These are phyloP conservation scores for Apoda limacodes DNA, from an alignment of 2,888 invertebrate genomes.

Conservation along the genomic window DNA sequence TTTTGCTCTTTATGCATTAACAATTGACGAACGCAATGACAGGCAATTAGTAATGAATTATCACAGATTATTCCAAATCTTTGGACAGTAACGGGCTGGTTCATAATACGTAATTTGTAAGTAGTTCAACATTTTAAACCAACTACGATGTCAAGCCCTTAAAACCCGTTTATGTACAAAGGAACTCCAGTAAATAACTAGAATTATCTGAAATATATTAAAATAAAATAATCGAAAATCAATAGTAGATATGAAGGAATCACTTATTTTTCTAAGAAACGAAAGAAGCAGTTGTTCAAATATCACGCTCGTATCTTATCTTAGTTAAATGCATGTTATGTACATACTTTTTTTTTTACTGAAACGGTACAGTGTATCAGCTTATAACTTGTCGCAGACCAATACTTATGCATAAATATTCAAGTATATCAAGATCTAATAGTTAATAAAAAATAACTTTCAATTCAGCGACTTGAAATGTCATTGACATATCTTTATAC, in stretches of 20 bases:
- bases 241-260: slow-evolving; percentile 44
- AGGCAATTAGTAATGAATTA: slow-evolving; percentile 67
- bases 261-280: slow-evolving; percentile 54
- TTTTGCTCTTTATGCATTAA: slow-evolving; percentile 64
- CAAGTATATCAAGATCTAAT: slow-evolving; percentile 59
- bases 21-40: slow-evolving; percentile 70
- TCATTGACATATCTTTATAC: slow-evolving; percentile 60
- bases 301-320: slow-evolving; percentile 33
- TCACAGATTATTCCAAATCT: slow-evolving; percentile 69
- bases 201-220: slow-evolving; percentile 53
- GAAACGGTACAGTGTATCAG: slow-evolving; percentile 43
- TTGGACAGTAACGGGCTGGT: slow-evolving; percentile 67
- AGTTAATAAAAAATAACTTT: slow-evolving; percentile 60
- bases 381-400: slow-evolving; percentile 38
- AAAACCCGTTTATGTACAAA: slow-evolving; percentile 62
- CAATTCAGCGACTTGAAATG: slow-evolving; percentile 64
- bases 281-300: slow-evolving; percentile 51
- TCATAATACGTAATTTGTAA: too few relatives aligned
- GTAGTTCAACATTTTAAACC: too few relatives aligned
- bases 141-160: too few relatives aligned
- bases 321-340: slow-evolving; percentile 64
- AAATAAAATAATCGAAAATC: slow-evolving; percentile 45
- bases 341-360: slow-evolving; percentile 49
- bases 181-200: slow-evolving; percentile 54
- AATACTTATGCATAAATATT: slow-evolving; percentile 57